These are phyloP conservation scores for Otus sunia DNA, from an alignment of 2,113 vertebrate genomes.

Conservation along the genomic window DNA sequence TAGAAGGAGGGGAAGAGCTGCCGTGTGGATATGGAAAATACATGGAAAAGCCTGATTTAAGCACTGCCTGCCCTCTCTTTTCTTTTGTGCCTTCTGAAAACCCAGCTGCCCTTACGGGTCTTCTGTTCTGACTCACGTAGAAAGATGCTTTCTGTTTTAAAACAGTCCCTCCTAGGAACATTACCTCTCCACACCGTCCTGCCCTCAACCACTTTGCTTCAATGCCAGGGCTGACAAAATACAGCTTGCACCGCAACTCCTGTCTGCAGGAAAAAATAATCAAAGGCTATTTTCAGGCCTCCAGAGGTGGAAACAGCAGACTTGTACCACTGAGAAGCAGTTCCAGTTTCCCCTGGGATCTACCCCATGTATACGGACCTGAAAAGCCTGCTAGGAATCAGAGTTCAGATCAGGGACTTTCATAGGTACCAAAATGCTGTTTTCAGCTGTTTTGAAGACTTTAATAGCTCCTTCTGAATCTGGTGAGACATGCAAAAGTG, in stretches of 20 bases:
- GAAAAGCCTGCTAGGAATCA: not conserved
- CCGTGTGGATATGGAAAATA: too few relatives aligned
- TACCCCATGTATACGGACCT: not conserved
- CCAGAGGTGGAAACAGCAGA: not conserved
- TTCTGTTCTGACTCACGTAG: accelerated
- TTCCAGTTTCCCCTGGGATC: not conserved
- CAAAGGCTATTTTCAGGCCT: not conserved
- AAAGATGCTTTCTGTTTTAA: not conserved
- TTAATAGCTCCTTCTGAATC: not conserved
- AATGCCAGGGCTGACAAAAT: not conserved
- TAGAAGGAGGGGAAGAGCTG: not conserved
- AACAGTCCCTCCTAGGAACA: not conserved
- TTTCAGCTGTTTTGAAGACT: not conserved
- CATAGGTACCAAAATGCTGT: not conserved
- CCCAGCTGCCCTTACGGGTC: accelerated
- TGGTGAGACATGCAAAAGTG: not conserved
- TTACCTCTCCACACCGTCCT: not conserved
- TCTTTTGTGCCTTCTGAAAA: not conserved
- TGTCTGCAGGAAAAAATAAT: not conserved
- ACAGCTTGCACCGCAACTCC: not conserved
- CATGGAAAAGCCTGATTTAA: not conserved
- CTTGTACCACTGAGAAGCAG: not conserved
- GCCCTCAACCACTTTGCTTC: not conserved
- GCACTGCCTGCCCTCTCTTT: not conserved
- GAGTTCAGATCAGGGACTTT: not conserved